A percentile compares a stretch with the other conserved stretches of the same genome.
These are phyloP conservation scores for Lutjanus argentimaculatus DNA, from an alignment of 2,797 vertebrate species.

Conservation along the genomic window DNA sequence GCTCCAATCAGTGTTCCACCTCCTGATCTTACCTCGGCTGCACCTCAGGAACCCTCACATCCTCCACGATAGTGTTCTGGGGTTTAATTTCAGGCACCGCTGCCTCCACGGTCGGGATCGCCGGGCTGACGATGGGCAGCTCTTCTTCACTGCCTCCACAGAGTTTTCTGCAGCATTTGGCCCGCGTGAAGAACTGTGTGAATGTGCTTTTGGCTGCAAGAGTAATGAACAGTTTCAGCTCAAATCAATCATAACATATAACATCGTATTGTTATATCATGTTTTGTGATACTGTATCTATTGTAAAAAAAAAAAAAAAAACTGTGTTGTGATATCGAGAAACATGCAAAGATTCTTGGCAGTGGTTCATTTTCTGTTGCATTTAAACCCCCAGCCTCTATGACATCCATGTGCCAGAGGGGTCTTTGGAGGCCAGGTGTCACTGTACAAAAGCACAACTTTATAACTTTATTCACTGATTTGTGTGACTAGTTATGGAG, in stretches of 20 bases:
- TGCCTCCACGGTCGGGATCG: neutral
- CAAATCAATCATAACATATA: neutral
- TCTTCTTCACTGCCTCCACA: neutral
- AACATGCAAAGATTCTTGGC: too few species aligned
- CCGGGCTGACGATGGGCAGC: neutral
- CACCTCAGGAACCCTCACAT: neutral
- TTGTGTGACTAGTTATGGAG: too few species aligned
- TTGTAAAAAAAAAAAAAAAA: too few species aligned
- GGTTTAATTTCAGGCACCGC: neutral
- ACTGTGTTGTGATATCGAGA: too few species aligned
- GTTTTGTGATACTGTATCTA: too few species aligned
- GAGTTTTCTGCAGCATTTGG: conserved; percentile 23
- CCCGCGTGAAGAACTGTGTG: neutral
- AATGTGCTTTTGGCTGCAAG: conserved; percentile 25
- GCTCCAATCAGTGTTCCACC: neutral
- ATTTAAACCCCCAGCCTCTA: too few species aligned
- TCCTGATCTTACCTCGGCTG: conserved; percentile 6
- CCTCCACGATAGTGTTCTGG: conserved; percentile 34
- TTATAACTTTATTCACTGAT: too few species aligned
- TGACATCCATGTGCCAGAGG: too few species aligned
- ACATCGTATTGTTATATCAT: too few species aligned
- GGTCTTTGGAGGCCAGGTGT: too few species aligned
- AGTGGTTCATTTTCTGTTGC: too few species aligned
- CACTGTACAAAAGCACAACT: too few species aligned
- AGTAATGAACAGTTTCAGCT: neutral